Percentiles rank a stretch among this genome's conserved stretches.
These are phyloP conservation scores for Zaprionus vittiger DNA, from an alignment of 1,140 invertebrate species.

Conservation along the genomic window DNA sequence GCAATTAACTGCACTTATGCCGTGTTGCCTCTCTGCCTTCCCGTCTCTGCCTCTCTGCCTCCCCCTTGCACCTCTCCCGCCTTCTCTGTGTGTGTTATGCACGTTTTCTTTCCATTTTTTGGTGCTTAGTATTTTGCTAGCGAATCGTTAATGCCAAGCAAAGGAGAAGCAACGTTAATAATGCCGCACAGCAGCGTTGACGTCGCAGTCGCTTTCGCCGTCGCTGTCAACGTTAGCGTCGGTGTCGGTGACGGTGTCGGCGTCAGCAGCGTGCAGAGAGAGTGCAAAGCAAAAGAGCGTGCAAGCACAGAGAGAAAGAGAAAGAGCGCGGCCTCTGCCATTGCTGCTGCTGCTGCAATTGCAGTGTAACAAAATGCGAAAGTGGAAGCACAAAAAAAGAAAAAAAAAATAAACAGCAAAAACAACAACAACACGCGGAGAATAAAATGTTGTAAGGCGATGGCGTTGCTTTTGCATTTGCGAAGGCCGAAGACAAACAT, in stretches of 20 bases:
- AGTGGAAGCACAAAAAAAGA: constrained; percentile 3
- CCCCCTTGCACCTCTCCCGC: too few relatives aligned
- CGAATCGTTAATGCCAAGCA: constrained; percentile 47
- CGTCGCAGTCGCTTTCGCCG: background rate
- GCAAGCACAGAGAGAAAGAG: background rate
- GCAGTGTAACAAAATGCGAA: constrained; percentile 42
- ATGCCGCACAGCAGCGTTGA: constrained; percentile 22
- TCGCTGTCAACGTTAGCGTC: background rate
- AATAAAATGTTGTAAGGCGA: constrained; percentile 4
- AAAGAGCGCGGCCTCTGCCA: constrained; percentile 17
- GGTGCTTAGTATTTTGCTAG: constrained; percentile 42
- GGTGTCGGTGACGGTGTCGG: background rate
- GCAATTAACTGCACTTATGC: constrained; percentile 8
- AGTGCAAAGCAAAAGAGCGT: background rate
- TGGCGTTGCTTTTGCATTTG: constrained; percentile 42
- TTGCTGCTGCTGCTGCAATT: constrained; percentile 27
- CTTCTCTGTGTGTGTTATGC: background rate
- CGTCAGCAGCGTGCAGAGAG: constrained; percentile 5
- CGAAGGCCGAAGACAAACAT: constrained; percentile 52
- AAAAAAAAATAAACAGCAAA: background rate
- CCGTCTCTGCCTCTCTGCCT: background rate
- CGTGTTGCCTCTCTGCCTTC: constrained; percentile 14
- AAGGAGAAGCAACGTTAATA: constrained; percentile 53
- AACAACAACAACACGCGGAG: background rate
- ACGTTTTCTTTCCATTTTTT: constrained; percentile 8